A percentile compares a stretch with the other conserved stretches of the same genome.
These are phyloP conservation scores for Drosophila gaucha DNA, from an alignment of 2,888 invertebrate species.

Conservation along the genomic window DNA sequence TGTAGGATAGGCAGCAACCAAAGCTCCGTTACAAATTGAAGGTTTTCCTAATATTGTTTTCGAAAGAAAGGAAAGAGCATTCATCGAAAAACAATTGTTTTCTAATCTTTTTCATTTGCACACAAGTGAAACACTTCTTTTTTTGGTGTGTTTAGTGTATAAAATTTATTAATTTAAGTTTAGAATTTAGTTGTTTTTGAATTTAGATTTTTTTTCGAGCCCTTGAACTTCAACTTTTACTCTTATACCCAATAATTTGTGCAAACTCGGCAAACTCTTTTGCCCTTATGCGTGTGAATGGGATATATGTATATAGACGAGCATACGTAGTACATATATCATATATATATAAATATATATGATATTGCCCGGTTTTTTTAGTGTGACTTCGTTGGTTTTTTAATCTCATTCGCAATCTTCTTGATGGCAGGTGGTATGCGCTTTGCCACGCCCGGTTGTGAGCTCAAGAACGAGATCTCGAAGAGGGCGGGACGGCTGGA, in stretches of 20 bases:
- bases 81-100: neutral
- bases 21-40: slow-evolving; percentile 32
- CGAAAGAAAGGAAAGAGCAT: neutral
- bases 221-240: slow-evolving; percentile 3
- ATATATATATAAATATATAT: neutral
- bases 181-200: slow-evolving; percentile 19
- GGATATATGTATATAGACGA: neutral
- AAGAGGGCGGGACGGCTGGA: slow-evolving; percentile 76
- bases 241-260: slow-evolving; percentile 11
- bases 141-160: neutral
- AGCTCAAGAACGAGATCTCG: slow-evolving; percentile 79
- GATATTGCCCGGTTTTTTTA: slow-evolving; percentile 9
- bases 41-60: neutral
- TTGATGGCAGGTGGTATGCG: slow-evolving; percentile 70
- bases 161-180: slow-evolving; percentile 13
- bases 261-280: slow-evolving; percentile 3
- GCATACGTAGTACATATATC: neutral
- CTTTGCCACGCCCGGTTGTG: slow-evolving; percentile 71
- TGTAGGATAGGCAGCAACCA: neutral
- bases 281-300: neutral
- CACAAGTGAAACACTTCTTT: neutral
- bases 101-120: neutral
- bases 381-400: slow-evolving; percentile 52
- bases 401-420: slow-evolving; percentile 62
- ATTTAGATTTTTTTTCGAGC: slow-evolving; percentile 2